Evolutionary conservation across 1,140 invertebrate genomes (phyloP).

Genomic region (Araneus ventricosus): DNA sequence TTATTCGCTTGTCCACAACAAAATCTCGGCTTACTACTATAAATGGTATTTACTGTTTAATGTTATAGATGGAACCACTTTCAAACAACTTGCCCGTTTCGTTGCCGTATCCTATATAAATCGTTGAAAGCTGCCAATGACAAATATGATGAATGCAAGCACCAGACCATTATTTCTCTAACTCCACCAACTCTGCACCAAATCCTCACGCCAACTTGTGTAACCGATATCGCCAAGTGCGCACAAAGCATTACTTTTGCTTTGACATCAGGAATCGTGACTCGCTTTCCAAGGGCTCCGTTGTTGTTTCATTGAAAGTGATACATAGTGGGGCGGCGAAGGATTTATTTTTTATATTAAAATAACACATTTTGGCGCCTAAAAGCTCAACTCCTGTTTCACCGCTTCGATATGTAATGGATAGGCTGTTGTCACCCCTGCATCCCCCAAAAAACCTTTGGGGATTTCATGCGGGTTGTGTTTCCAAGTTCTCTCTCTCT

Average conservation of each 20-base stretch:
- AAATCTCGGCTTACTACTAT: too few species aligned
- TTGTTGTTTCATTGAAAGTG: constrained; percentile 65
- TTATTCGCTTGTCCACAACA: too few species aligned
- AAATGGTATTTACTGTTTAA: too few species aligned
- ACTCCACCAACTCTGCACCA: neutral
- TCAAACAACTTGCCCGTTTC: too few species aligned
- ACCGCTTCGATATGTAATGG: constrained; percentile 56
- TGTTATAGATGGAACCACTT: too few species aligned
- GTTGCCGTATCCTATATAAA: too few species aligned
- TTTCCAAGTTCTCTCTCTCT: neutral
- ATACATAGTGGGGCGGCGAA: constrained; percentile 37
- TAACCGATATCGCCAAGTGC: constrained; percentile 69
- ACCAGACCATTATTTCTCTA: constrained; percentile 39
- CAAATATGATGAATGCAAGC: neutral
- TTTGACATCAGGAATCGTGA: constrained; percentile 65
- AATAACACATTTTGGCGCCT: constrained; percentile 67
- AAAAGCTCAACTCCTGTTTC: constrained; percentile 66
- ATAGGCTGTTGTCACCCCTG: constrained; percentile 23
- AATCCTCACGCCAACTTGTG: constrained; percentile 48
- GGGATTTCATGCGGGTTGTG: constrained; percentile 31
- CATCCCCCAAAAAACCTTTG: neutral
- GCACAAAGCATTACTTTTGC: constrained; percentile 60
- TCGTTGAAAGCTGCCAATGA: too few species aligned
- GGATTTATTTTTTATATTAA: constrained; percentile 61
- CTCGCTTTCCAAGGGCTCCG: constrained; percentile 14